Conservation (phyloP, 2,113 vertebrate species). For the Taurulus bubalis region DNA sequence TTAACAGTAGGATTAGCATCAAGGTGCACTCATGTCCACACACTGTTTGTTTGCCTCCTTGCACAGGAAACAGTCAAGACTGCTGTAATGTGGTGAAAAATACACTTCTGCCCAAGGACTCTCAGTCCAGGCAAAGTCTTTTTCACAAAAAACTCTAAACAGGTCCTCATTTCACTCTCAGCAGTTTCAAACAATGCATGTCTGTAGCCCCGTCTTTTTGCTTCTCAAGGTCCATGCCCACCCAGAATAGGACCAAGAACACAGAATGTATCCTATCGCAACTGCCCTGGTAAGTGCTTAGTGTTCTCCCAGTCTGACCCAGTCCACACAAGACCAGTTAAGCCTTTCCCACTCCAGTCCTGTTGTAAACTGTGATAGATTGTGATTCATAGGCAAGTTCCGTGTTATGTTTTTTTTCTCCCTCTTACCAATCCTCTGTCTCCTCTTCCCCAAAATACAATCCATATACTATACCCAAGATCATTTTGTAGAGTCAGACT, state of each 20-base stretch:
- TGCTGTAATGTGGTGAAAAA: constrained; percentile 24
- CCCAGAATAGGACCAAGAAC: constrained; percentile 82
- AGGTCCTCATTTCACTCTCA: constrained; percentile 55
- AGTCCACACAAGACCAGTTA: constrained; percentile 70
- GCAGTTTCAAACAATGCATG: constrained; percentile 69
- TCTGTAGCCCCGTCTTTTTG: constrained; percentile 81
- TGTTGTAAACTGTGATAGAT: constrained; percentile 58
- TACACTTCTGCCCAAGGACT: constrained; percentile 51
- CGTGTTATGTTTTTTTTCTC: constrained; percentile 48
- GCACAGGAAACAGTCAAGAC: constrained; percentile 52
- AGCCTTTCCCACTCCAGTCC: constrained; percentile 64
- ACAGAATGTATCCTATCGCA: constrained; percentile 82
- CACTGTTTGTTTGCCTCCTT: constrained; percentile 56
- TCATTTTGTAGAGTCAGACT: constrained; percentile 44
- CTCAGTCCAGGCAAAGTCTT: constrained; percentile 35
- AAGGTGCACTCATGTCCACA: constrained; percentile 69
- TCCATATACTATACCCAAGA: constrained; percentile 11
- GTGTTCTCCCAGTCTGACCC: constrained; percentile 73
- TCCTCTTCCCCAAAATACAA: constrained; percentile 45
- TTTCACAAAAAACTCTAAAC: constrained; percentile 32
- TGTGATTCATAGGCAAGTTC: constrained; percentile 51
- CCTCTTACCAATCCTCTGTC: constrained; percentile 53
- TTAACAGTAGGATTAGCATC: constrained; percentile 73
- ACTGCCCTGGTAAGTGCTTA: constrained; percentile 82
- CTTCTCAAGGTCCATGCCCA: constrained; percentile 84